A percentile compares a stretch with the other conserved stretches of the same genome.
Conservation (phyloP, 2,888 invertebrate genomes). For the Cotesia congregata region DNA sequence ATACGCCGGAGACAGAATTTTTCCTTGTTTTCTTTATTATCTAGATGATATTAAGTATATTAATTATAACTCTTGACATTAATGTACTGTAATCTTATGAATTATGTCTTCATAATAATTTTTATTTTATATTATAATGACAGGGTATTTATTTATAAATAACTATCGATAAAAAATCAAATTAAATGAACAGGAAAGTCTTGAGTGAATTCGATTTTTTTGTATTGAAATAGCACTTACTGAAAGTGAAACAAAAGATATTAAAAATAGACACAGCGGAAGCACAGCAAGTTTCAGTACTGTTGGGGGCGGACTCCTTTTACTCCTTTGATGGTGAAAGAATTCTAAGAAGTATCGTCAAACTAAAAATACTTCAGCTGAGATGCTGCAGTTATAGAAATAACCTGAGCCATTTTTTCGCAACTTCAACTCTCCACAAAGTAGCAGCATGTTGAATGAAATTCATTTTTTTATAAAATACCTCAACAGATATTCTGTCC, state of each 20-base stretch:
- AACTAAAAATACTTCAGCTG: constrained; percentile 60
- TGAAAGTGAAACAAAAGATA: constrained; percentile 35
- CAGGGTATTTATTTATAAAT: too few relatives aligned
- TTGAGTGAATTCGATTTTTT: not conserved
- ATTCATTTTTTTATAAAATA: not conserved
- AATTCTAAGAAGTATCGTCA: constrained; percentile 60
- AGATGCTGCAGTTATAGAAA: constrained; percentile 40
- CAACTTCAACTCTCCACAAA: not conserved
- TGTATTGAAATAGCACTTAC: not conserved
- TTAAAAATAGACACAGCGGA: constrained; percentile 54
- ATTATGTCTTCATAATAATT: too few relatives aligned
- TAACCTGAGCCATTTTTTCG: not conserved
- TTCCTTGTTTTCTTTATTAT: too few relatives aligned
- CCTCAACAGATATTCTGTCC: not conserved
- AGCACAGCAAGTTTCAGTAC: constrained; percentile 57
- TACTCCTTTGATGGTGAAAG: constrained; percentile 59
- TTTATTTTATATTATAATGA: too few relatives aligned
- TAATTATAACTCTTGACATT: too few relatives aligned
- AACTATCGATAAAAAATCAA: not conserved
- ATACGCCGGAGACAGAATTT: too few relatives aligned
- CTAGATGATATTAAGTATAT: too few relatives aligned
- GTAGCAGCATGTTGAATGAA: not conserved
- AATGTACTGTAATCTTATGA: too few relatives aligned
- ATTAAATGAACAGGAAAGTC: not conserved
- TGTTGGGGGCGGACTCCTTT: constrained; percentile 53